Conservation (phyloP, 2,797 vertebrate species). For the Petrocephalus schoutedeni region DNA sequence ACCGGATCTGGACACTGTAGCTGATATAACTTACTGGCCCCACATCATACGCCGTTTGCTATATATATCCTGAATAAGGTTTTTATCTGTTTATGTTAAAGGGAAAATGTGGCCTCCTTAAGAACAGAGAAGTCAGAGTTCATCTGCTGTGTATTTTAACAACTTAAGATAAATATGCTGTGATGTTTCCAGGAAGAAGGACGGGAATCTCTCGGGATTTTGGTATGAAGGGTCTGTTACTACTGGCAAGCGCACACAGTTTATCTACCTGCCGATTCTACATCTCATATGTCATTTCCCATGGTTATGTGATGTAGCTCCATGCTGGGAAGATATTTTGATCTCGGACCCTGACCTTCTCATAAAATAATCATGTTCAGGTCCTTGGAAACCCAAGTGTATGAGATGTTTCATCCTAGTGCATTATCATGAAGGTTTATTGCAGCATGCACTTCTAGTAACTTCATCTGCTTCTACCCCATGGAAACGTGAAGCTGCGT, state of each 20-base stretch:
- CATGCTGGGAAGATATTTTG: background rate
- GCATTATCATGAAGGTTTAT: background rate
- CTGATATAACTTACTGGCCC: slow-evolving; percentile 33
- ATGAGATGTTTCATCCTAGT: background rate
- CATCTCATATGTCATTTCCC: slow-evolving; percentile 44
- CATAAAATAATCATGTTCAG: background rate
- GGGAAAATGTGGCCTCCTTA: slow-evolving; percentile 27
- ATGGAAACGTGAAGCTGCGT: background rate
- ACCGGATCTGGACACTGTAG: slow-evolving; percentile 23
- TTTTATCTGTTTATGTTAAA: slow-evolving; percentile 28
- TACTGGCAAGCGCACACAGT: slow-evolving; percentile 45
- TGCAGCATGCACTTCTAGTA: background rate
- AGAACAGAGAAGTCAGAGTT: slow-evolving; percentile 25
- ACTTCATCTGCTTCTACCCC: background rate
- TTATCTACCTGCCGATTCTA: slow-evolving; percentile 43
- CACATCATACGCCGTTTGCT: slow-evolving; percentile 24
- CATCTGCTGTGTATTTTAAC: slow-evolving; percentile 33
- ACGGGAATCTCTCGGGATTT: slow-evolving; percentile 33
- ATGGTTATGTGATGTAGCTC: slow-evolving; percentile 33
- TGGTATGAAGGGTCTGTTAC: slow-evolving; percentile 36
- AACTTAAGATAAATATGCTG: slow-evolving; percentile 29
- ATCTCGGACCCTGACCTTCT: background rate
- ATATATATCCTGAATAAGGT: slow-evolving; percentile 26
- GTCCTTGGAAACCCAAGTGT: background rate
- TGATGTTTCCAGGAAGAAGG: slow-evolving; percentile 26